Base-by-base conservation (phyloP, 1,140 invertebrate species). In the Neodiprion lecontei region DNA sequence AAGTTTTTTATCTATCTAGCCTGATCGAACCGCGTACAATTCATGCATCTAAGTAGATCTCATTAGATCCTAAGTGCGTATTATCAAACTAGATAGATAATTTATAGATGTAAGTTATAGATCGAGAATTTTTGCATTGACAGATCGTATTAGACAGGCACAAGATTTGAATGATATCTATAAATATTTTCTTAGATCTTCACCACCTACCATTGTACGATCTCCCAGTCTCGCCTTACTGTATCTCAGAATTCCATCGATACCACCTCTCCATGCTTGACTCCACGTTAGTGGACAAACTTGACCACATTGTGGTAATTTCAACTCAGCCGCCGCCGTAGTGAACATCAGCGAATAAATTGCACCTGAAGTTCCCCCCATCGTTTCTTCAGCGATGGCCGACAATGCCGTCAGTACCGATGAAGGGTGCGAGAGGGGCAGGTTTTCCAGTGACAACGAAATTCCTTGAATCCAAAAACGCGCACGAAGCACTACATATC, bases 291-390 rank as follows among this genome's bases (percentile, higher is more conserved):
- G 73, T 72, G 82, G 70, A 80, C 83, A 65, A 79, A 79, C 21
- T 68, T 74, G 79, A 74, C 81, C 50, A 77, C 78, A 11, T 10
- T 70, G 86, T 88, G 67, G 28, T 80, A 81, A 72, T 75, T 75
- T 1, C 9, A 92, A 81, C 70, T 87, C 81, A 47, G 85, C 82
- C 1, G 91, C 89, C 11, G 91, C 91, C 9, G 91, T 91, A 3
- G 92, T 91, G n/a, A 96, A 91, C 71, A 95, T 91, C 72, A 96
- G 84, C 76, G 92, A 92, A 83, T 94, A 94, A 1, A 95, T 83
- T 4, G 92, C 93, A 4, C 94, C 94, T 0, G 93, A 93, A 4
- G 93, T 92, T 1, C 94, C 94, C 7, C 93, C 93, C 92, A 94
- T 94, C 74, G 87, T 84, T 48, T 88, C 89, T 79, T 93, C 92